A percentile compares a stretch with the other conserved stretches of the same genome.
These are phyloP conservation scores for Palaemon carinicauda DNA, from an alignment of 1,140 invertebrate species.

Conservation along the genomic window DNA sequence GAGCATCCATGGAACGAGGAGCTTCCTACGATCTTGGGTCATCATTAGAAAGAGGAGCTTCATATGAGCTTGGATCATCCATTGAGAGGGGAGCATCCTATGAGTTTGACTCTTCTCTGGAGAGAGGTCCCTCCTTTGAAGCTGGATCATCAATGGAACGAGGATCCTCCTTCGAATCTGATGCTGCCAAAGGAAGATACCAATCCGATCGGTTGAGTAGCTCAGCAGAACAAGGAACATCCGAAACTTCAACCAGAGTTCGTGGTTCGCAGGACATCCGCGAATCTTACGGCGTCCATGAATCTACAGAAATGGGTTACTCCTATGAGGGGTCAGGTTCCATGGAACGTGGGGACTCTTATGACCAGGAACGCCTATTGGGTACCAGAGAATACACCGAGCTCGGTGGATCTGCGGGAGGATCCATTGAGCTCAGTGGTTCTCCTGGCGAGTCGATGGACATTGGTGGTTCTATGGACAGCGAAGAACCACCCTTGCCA, in stretches of 20 bases:
- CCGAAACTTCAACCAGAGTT: neutral
- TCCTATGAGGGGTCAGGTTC: slow-evolving; percentile 39
- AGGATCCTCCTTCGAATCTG: slow-evolving; percentile 12
- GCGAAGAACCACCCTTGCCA: slow-evolving; percentile 27
- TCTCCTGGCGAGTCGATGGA: slow-evolving; percentile 41
- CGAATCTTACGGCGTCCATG: neutral
- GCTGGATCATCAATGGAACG: slow-evolving; percentile 26
- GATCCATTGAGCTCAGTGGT: slow-evolving; percentile 28
- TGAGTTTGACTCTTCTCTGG: slow-evolving; percentile 1
- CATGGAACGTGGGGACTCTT: slow-evolving; percentile 29
- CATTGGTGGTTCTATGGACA: slow-evolving; percentile 44
- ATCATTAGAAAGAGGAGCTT: slow-evolving; percentile 26
- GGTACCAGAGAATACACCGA: neutral
- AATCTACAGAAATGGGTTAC: slow-evolving; percentile 18
- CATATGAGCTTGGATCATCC: slow-evolving; percentile 31
- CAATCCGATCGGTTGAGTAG: neutral
- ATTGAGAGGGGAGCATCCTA: slow-evolving; percentile 38
- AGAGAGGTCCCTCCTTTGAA: slow-evolving; percentile 17
- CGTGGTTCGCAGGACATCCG: slow-evolving; percentile 18
- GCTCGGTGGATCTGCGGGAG: slow-evolving; percentile 28
- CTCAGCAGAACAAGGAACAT: slow-evolving; percentile 1
- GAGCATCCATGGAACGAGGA: slow-evolving; percentile 28
- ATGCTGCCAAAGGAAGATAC: neutral
- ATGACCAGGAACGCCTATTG: neutral
- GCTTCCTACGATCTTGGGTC: slow-evolving; percentile 18